phyloP scores from a whole-genome alignment of 2,113 vertebrate species.

The Nerophis ophidion region DNA sequence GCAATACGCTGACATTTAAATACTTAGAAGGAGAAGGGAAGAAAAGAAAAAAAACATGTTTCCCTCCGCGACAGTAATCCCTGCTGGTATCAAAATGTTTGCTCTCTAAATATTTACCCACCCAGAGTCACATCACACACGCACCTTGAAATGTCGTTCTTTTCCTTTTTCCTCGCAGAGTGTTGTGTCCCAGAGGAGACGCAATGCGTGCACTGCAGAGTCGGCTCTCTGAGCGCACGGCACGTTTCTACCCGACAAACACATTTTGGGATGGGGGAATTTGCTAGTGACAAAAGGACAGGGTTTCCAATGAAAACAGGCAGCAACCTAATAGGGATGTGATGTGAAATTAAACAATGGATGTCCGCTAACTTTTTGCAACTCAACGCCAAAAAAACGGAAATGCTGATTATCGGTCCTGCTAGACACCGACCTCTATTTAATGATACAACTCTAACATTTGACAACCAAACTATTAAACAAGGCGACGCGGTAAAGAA shows the following conservation, averaged over 20 bases:
- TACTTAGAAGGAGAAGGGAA: slow-evolving; percentile 31
- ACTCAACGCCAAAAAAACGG: no score
- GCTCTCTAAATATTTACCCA: slow-evolving; percentile 72
- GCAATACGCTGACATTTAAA: slow-evolving; percentile 60
- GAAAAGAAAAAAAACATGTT: slow-evolving; percentile 48
- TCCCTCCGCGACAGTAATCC: slow-evolving; percentile 54
- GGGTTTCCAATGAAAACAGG: not conserved
- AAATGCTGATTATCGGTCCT: no score
- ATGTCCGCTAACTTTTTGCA: no score
- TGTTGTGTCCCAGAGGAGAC: slow-evolving; percentile 66
- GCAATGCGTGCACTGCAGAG: slow-evolving; percentile 54
- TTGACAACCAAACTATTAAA: no score
- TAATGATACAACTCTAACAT: no score
- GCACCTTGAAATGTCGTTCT: slow-evolving; percentile 60
- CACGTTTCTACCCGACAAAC: slow-evolving; percentile 44
- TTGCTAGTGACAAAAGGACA: slow-evolving; percentile 33
- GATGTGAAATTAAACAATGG: no score
- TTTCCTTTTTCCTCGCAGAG: slow-evolving; percentile 20
- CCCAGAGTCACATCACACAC: slow-evolving; percentile 61
- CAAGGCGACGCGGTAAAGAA: no score
- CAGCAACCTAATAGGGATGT: not conserved
- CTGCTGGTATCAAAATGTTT: slow-evolving; percentile 70
- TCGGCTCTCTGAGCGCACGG: slow-evolving; percentile 48
- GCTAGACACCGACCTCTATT: no score
- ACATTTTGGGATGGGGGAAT: slow-evolving; percentile 21